Evolutionary conservation across 2,888 invertebrate species (phyloP), one percentile per base, ranked within the genome.

Genomic region (Aspidiotus destructor): DNA sequence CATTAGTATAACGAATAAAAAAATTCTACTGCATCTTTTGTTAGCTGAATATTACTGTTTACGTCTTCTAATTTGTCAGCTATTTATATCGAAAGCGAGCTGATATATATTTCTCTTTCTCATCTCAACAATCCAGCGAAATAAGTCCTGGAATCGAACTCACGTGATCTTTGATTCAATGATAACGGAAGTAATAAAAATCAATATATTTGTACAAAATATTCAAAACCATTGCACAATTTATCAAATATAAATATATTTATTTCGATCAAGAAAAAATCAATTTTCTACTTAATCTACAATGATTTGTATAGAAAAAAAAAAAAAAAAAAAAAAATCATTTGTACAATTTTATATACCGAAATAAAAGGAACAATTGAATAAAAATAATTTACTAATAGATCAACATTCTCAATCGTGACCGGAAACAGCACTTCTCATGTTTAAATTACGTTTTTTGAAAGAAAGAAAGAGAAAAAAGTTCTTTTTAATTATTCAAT

Each of bases 191-290:
- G 6, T 67, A 67, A 60, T 67, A 58, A 67, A 67, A 67, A 67
- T 67, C 60, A 42, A 40, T 67, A 67, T 67, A 67, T 67, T 67
- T 67, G 67, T 67, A 67, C 67, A 67, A 67, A 67, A 67, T 67
- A 67, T 67, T 67, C 67, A 67, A 58, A 67, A 67, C 58, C 67
- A 67, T 67, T 67, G 67, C 67, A 67, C 67, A 67, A 67, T 67
- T 67, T 58, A 67, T 60, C 67, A 48, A 63, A 67, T 58, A 67
- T 41, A 67, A 67, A 67, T 67, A 67, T 58, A 67, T 58, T 67
- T 60, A 58, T 58, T 67, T 48, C 58, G 48, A 67, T 48, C 65
- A 58, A 41, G 52, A 28, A 67, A 67, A 67, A 67, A 48, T 67
- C 67, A 67, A 67, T 67, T 67, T 67, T 67, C 67, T 67, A 67